Conservation (phyloP, 2,113 vertebrate genomes). For the Natator depressus region DNA sequence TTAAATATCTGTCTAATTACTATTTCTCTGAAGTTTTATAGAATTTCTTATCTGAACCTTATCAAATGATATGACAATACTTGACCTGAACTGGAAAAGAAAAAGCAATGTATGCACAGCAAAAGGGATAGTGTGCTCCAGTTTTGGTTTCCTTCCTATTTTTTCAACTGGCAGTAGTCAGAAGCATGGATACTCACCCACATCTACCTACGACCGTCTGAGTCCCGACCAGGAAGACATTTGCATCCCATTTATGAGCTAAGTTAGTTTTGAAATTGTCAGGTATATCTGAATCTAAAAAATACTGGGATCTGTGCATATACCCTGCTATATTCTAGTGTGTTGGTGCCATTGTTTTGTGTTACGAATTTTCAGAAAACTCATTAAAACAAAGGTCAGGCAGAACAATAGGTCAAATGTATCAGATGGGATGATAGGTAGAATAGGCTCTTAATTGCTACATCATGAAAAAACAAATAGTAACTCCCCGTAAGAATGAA, state of each 20-base stretch:
- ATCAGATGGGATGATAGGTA: background rate
- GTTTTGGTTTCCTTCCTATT: background rate
- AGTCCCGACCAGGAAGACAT: fast-evolving
- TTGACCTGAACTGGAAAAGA: background rate
- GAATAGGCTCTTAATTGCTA: background rate
- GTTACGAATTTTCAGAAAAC: background rate
- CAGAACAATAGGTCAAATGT: background rate
- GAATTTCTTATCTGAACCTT: background rate
- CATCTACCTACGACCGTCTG: too few relatives aligned
- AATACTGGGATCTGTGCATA: background rate
- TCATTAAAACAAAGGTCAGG: background rate
- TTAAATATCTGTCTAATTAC: background rate
- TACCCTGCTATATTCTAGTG: background rate
- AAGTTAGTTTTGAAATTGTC: background rate
- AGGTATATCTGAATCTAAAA: background rate
- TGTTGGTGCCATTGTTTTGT: background rate
- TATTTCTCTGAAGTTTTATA: background rate
- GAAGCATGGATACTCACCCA: background rate
- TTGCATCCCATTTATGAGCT: background rate
- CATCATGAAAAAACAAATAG: background rate
- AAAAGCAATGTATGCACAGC: background rate
- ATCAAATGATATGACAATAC: background rate
- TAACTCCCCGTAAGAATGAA: background rate
- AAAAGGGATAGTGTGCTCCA: background rate
- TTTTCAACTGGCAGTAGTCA: background rate